Evolutionary conservation across 2,113 vertebrate species (phyloP).

Genomic region (Cinclus cinclus): DNA sequence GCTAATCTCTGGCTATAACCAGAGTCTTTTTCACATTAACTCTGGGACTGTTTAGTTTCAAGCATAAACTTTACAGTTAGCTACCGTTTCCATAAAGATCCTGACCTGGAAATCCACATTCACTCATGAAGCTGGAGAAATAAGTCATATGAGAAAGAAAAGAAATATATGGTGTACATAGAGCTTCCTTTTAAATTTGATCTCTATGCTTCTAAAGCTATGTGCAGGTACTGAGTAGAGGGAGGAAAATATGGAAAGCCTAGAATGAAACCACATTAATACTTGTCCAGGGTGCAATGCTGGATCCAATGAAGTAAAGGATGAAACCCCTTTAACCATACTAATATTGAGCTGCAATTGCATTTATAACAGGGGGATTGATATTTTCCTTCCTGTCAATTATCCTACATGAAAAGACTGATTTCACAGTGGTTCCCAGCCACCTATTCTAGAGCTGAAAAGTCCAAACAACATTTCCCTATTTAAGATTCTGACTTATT

Average conservation of each 20-base stretch:
- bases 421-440: not conserved
- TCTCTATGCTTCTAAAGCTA: not conserved
- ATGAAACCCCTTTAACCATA: not conserved
- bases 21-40: constrained; percentile 29
- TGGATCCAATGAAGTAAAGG: not conserved
- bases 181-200: not conserved
- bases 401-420: not conserved
- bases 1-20: constrained; percentile 18
- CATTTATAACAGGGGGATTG: not conserved
- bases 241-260: not conserved
- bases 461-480: not conserved
- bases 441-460: not conserved
- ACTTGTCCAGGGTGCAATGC: not conserved
- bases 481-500: not conserved
- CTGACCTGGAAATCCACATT: constrained; percentile 21
- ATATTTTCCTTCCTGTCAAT: not conserved
- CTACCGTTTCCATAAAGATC: constrained; percentile 45
- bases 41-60: constrained; percentile 16
- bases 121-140: not conserved
- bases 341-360: not conserved
- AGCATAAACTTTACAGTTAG: constrained; percentile 34
- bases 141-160: not conserved
- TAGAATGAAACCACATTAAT: not conserved
- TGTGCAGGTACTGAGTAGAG: not conserved
- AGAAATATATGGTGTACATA: not conserved